Evolutionary conservation across 2,888 invertebrate species (phyloP).

Genomic region (Thymelicus lineola): DNA sequence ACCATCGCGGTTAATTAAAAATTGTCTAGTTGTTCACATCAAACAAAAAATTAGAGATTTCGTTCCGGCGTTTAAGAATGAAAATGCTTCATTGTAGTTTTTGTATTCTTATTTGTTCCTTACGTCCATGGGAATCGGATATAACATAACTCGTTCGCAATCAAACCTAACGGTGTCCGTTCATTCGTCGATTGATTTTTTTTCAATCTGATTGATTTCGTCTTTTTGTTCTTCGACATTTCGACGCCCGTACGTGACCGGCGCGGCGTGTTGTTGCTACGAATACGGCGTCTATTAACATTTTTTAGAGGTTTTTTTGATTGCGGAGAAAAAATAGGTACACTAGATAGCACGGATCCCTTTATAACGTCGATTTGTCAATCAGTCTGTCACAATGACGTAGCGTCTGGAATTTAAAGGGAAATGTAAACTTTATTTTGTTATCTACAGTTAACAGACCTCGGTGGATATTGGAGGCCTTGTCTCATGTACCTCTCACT

Average conservation of each 20-base stretch:
- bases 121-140: constrained; percentile 67
- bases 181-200: constrained; percentile 65
- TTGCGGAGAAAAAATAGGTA: no score
- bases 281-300: constrained; percentile 22
- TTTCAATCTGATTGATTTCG: constrained; percentile 67
- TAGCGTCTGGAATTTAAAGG: not conserved
- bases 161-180: constrained; percentile 63
- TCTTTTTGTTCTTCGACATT: constrained; percentile 52
- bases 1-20: constrained; percentile 14
- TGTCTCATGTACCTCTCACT: no score
- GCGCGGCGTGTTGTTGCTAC: not conserved
- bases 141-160: constrained; percentile 43
- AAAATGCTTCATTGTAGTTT: not conserved
- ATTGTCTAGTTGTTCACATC: constrained; percentile 49
- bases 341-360: no score
- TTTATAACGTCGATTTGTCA: not conserved
- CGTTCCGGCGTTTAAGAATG: constrained; percentile 62
- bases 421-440: not conserved
- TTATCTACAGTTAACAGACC: no score
- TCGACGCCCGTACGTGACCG: constrained; percentile 22
- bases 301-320: constrained; percentile 19
- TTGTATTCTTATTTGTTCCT: not conserved
- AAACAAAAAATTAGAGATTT: constrained; percentile 63
- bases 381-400: not conserved
- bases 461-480: not conserved